A percentile compares a stretch with the other conserved stretches of the same genome.
Conservation (phyloP, 2,113 vertebrate genomes). For the Cynoglossus semilaevis region DNA sequence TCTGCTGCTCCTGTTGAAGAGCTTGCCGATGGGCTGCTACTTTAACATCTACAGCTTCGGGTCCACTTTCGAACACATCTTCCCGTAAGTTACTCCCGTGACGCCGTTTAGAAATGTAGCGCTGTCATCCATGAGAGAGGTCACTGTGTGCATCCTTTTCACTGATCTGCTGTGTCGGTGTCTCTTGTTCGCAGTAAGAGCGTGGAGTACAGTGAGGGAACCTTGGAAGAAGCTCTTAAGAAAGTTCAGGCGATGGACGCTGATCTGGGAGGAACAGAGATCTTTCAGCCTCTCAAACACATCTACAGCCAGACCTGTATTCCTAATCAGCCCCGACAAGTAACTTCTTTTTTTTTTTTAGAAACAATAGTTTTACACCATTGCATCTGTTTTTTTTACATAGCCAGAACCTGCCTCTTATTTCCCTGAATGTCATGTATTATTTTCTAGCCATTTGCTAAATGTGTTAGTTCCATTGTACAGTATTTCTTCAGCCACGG, state of each 20-base stretch:
- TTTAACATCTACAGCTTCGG: constrained; percentile 74
- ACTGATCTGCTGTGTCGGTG: background rate
- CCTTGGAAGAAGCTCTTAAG: constrained; percentile 74
- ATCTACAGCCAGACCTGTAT: constrained; percentile 75
- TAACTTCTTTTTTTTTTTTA: constrained; percentile 35
- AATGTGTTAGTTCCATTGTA: too few relatives aligned
- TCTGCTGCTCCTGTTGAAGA: constrained; percentile 81
- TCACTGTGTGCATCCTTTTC: too few relatives aligned
- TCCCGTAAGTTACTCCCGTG: constrained; percentile 61
- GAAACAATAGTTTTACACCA: background rate
- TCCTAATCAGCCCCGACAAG: constrained; percentile 75
- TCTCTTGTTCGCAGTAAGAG: constrained; percentile 70
- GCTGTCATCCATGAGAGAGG: background rate
- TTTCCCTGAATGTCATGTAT: too few relatives aligned
- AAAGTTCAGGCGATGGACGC: constrained; percentile 65
- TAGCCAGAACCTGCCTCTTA: too few relatives aligned
- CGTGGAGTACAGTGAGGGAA: constrained; percentile 78
- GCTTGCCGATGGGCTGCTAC: constrained; percentile 77
- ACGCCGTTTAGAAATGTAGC: background rate
- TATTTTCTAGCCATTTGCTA: too few relatives aligned
- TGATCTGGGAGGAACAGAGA: constrained; percentile 81
- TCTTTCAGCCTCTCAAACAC: constrained; percentile 71
- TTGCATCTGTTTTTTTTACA: background rate
- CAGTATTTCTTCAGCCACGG: too few relatives aligned
- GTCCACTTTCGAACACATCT: constrained; percentile 71